phyloP scores from a whole-genome alignment of 2,113 vertebrate species.

The Macquaria australasica region DNA sequence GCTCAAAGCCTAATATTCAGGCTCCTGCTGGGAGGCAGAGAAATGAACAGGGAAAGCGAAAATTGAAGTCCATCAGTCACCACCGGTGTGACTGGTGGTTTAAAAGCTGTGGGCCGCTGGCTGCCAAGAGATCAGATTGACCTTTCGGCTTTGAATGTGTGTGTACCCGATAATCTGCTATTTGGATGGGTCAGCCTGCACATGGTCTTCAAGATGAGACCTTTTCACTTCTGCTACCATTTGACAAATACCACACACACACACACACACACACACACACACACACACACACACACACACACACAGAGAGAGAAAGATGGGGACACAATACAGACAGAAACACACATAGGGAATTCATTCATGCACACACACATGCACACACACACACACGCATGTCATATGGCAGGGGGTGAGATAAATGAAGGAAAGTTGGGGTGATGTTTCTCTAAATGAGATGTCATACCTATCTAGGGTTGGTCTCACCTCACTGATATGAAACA shows the following conservation, averaged over 20 bases:
- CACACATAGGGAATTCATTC: not conserved
- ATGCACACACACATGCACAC: not conserved
- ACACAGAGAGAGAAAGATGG: not conserved
- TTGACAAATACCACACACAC: not conserved
- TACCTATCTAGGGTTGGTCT: conserved; percentile 35
- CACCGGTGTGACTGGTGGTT: conserved; percentile 46
- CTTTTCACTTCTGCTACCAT: conserved; percentile 30
- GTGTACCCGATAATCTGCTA: conserved; percentile 52
- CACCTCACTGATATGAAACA: conserved; percentile 50
- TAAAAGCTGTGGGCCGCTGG: conserved; percentile 33
- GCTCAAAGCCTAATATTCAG: conserved; percentile 53
- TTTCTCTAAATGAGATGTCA: conserved; percentile 71
- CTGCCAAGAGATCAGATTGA: conserved; percentile 68
- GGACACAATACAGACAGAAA: not conserved
- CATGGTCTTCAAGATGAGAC: conserved; percentile 50
- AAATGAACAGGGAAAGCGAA: conserved; percentile 59
- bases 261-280: not conserved
- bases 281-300: not conserved
- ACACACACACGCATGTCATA: not conserved
- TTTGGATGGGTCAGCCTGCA: conserved; percentile 56
- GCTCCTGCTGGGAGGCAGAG: conserved; percentile 60
- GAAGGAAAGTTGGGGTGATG: conserved; percentile 42
- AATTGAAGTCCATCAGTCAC: conserved; percentile 77
- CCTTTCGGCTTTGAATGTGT: conserved; percentile 60
- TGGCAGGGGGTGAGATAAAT: conserved; percentile 26